Evolutionary conservation across 1,140 invertebrate genomes (phyloP), one percentile per base, ranked within the genome.

Genomic region (Gryon sp.): DNA sequence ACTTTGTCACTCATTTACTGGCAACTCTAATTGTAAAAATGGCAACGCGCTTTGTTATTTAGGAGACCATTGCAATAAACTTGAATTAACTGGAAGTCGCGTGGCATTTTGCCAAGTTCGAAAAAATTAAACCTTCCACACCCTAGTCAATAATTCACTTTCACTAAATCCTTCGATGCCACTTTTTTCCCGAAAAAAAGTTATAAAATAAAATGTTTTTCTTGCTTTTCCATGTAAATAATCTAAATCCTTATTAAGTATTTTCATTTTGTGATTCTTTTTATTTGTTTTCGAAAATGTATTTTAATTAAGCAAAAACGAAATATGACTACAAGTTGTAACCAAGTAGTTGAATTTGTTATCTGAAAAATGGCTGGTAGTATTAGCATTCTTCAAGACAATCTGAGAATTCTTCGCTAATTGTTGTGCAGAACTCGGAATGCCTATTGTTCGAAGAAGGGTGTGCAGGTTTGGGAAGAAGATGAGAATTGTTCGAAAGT

Each of bases 51-150:
- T 11, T 24, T 14, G 15, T 46, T 46, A 60, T 46, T 60, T 46
- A 60, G 18, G 55, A 60, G 28, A 18, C 16, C 24, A 22, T n/a
- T 16, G 60, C 53, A 48, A 62, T 63, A 48, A 60, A 66, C 22
- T 59, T 70, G 76, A 76, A 79, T 72, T 72, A 76, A 66, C 59
- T 53, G 66, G 14, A 45, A 43, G 18, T 59, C 48, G 34, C 32
- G 46, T 4, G 22, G 43, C 59, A 57, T 43, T 16, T 19, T 15
- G 11, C 9, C 9, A 19, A 30, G 40, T 24, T 34, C n/a, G 20
- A 30, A 59, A 76, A 72, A 79, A 79, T 79, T 76, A 74, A 70
- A 55, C 63, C 28, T 57, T n/a, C 45, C 41, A n/a, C 32, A 16
- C 55, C 59, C 55, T 76, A 65, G 18, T 22, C 53, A 18, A 76